Evolutionary conservation across 2,888 invertebrate genomes (phyloP).

Genomic region (Dynastes hyllus): DNA sequence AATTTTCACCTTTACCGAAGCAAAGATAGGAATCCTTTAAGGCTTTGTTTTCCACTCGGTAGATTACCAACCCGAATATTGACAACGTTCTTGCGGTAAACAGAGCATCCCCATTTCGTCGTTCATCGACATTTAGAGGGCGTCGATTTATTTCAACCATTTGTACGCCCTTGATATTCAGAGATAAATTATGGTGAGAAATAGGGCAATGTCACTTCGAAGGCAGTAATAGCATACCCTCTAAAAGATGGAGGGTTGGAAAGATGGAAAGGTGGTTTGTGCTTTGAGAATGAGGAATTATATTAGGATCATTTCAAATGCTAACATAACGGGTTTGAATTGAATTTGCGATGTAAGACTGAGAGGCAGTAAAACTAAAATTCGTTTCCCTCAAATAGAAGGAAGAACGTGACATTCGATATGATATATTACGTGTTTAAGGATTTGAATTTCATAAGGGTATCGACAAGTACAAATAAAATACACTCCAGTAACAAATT

Average conservation of each 20-base stretch:
- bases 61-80: constrained; percentile 25
- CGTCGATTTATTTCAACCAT: constrained; percentile 32
- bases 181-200: constrained; percentile 34
- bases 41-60: constrained; percentile 16
- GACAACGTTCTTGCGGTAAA: constrained; percentile 27
- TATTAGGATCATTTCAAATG: not conserved
- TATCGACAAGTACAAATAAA: no score
- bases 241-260: not conserved
- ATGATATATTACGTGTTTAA: no score
- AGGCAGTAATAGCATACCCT: not conserved
- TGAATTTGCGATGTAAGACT: not conserved
- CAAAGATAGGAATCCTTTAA: not conserved
- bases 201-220: constrained; percentile 17
- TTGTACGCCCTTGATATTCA: constrained; percentile 20
- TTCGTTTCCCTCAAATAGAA: not conserved
- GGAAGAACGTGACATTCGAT: no score
- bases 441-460: no score
- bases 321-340: not conserved
- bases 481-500: no score
- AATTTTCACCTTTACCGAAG: not conserved
- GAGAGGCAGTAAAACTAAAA: not conserved
- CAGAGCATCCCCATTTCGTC: not conserved
- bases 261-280: constrained; percentile 7
- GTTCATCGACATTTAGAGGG: not conserved
- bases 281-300: not conserved